A percentile compares a stretch with the other conserved stretches of the same genome.
phyloP scores from a whole-genome alignment of 2,113 vertebrate species.

The Chaetura pelagica region DNA sequence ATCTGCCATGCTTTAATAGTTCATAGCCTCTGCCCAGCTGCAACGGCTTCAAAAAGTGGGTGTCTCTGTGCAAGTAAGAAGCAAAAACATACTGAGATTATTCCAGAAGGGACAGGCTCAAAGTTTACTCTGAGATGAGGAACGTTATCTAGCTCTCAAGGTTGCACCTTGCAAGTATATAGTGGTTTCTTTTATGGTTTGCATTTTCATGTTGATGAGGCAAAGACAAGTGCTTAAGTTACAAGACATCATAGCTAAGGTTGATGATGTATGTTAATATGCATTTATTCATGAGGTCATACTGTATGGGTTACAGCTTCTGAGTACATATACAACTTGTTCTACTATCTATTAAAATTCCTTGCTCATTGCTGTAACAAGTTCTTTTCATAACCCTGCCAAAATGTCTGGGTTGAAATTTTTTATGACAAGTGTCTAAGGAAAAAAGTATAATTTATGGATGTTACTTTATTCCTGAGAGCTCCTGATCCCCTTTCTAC shows the following conservation, averaged over 20 bases:
- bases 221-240: neutral
- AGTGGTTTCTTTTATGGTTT: neutral
- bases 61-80: neutral
- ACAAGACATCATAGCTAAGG: neutral
- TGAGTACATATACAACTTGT: neutral
- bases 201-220: neutral
- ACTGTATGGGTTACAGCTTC: neutral
- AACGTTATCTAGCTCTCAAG: neutral
- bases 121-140: neutral
- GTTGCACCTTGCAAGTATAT: neutral
- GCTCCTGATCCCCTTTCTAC: neutral
- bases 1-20: neutral
- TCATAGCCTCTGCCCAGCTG: conserved; percentile 52
- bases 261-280: neutral
- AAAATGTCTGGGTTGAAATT: neutral
- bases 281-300: neutral
- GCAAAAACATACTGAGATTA: neutral
- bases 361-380: neutral
- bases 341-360: neutral
- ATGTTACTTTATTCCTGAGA: neutral
- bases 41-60: conserved; percentile 32
- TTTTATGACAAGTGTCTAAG: neutral
- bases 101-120: neutral
- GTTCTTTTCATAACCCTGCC: neutral
- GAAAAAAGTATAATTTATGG: neutral